These are phyloP conservation scores for Hippocampus abdominalis DNA, from an alignment of 2,113 vertebrate species.

Conservation along the genomic window DNA sequence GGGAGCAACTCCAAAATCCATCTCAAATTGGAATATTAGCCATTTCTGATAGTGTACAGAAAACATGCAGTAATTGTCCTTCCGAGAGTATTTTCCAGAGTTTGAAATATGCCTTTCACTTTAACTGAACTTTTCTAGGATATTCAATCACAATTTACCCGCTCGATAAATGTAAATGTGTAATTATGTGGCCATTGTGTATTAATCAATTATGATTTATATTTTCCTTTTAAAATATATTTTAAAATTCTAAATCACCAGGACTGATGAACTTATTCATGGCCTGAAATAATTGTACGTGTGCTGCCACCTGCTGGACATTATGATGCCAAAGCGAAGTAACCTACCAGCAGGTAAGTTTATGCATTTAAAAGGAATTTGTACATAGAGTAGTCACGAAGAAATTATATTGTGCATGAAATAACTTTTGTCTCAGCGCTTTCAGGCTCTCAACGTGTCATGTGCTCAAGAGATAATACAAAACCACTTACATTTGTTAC, in stretches of 20 bases:
- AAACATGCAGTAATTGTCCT: too few relatives aligned
- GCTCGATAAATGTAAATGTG: neutral
- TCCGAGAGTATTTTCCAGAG: too few relatives aligned
- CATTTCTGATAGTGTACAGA: neutral
- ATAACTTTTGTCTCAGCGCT: neutral
- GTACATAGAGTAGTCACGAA: neutral
- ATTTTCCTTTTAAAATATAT: neutral
- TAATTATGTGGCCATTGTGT: neutral
- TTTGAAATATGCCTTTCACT: too few relatives aligned
- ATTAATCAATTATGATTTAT: neutral
- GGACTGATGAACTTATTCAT: neutral
- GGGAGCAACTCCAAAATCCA: neutral
- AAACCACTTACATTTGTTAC: slow-evolving; percentile 22
- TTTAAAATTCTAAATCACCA: neutral
- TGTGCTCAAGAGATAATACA: slow-evolving; percentile 1
- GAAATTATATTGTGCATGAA: neutral
- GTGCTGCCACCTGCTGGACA: slow-evolving; percentile 43
- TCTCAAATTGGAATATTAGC: neutral
- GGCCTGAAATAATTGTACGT: neutral
- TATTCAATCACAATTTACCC: too few relatives aligned
- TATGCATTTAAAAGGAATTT: neutral
- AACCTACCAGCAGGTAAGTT: neutral
- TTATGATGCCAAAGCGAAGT: neutral
- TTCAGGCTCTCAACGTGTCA: neutral
- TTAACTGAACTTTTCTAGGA: too few relatives aligned